Percentiles rank a stretch among this genome's conserved stretches.
phyloP scores from a whole-genome alignment of 2,797 vertebrate species.

The Neomorphus geoffroyi region DNA sequence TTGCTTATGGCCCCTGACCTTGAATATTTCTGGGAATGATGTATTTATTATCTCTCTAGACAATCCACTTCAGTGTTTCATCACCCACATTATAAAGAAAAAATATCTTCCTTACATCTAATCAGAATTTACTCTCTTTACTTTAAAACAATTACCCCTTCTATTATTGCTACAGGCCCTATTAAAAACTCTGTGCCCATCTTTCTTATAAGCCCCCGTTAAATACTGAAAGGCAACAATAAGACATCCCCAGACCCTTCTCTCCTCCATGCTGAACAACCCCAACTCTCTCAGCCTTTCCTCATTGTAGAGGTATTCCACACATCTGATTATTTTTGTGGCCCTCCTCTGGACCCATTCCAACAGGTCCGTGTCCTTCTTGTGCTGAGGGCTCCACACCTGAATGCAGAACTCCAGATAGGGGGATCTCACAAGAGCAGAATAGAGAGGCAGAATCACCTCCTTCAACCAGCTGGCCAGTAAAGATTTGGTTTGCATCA shows the following conservation, averaged over 20 bases:
- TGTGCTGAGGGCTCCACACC: background rate
- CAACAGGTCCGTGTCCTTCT: background rate
- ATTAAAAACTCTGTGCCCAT: background rate
- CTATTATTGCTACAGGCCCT: background rate
- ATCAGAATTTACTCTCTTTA: background rate
- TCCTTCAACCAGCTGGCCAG: rapidly evolving
- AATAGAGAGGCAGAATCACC: background rate
- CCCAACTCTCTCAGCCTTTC: background rate
- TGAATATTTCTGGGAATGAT: background rate
- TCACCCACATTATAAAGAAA: background rate
- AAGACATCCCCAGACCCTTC: background rate
- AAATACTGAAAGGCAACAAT: background rate
- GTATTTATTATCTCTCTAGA: background rate
- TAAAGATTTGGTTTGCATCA: background rate
- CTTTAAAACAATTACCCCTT: background rate
- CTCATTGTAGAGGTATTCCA: background rate
- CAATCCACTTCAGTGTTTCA: background rate
- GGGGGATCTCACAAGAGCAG: background rate
- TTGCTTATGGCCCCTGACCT: background rate
- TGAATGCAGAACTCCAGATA: background rate
- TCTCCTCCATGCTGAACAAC: background rate
- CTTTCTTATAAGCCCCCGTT: background rate
- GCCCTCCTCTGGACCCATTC: rapidly evolving
- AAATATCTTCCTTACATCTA: background rate
- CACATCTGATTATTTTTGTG: rapidly evolving